phyloP scores from a whole-genome alignment of 2,797 vertebrate species.

The Brotula barbata region DNA sequence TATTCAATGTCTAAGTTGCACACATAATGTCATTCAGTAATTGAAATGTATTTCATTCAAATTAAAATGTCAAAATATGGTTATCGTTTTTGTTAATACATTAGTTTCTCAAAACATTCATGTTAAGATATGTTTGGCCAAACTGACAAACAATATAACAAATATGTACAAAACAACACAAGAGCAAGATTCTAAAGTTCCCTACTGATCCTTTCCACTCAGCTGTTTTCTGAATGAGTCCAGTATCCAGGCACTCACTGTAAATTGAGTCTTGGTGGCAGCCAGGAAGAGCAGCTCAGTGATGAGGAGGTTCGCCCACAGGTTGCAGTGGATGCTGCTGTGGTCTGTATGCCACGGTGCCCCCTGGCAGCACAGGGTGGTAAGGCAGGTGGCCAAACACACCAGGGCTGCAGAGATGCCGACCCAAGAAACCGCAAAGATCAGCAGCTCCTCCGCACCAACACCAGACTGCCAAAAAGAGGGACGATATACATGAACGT shows the following conservation, averaged over 20 bases:
- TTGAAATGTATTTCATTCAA: too few relatives aligned
- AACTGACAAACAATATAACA: too few relatives aligned
- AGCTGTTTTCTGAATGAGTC: background rate
- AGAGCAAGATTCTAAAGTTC: too few relatives aligned
- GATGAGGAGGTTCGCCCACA: constrained; percentile 91
- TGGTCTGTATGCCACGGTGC: constrained; percentile 89
- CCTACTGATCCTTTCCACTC: too few relatives aligned
- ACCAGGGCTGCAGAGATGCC: constrained; percentile 92
- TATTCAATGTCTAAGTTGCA: too few relatives aligned
- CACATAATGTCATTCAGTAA: too few relatives aligned
- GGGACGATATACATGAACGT: background rate
- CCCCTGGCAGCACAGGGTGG: constrained; percentile 91
- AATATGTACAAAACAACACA: too few relatives aligned
- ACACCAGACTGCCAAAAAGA: constrained; percentile 57
- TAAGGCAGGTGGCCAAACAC: constrained; percentile 89
- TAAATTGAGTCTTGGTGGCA: constrained; percentile 88
- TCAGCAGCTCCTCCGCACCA: constrained; percentile 85
- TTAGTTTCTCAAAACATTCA: too few relatives aligned
- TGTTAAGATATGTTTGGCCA: too few relatives aligned
- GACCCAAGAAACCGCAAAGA: constrained; percentile 93
- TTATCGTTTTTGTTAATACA: too few relatives aligned
- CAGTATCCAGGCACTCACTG: constrained; percentile 70
- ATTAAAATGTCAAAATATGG: too few relatives aligned
- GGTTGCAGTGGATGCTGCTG: constrained; percentile 94
- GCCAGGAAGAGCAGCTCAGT: constrained; percentile 91